Base-by-base conservation (phyloP, 1,140 invertebrate genomes). In the Phymorhynchus buccinoides region DNA sequence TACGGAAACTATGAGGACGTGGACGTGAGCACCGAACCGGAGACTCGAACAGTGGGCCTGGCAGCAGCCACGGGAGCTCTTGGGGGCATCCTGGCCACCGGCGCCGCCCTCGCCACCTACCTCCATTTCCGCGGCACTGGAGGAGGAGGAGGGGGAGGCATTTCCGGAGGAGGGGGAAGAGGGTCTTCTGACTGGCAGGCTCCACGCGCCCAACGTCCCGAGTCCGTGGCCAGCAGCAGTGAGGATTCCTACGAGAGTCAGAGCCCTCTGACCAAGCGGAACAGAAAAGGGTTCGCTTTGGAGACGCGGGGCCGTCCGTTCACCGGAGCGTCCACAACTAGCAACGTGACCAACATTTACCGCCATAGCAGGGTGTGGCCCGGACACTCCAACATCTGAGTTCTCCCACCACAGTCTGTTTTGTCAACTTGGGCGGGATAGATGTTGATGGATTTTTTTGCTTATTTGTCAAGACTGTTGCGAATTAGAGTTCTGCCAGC, bases 341-440 rank as follows among this genome's bases (percentile, higher is more conserved):
- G 79, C 79, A 80, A 37, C 44, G 62, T n/a, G 4, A 71, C n/a
- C 81, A 83, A 66, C 35, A 44, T 83, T 41, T 83, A 83, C 62
- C 81, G 81, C 7, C 81, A 83, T 27, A n/a, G 1, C 39, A 83
- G 44, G 44, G 81, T 83, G 14, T 83, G 81, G 81, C 81, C 81
- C 22, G 62, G 62, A 0, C 12, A 18, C 6, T 62, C n/a, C n/a
- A n/a, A n/a, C n/a, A n/a, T n/a, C n/a, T n/a, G n/a, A n/a, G n/a
- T n/a, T n/a, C n/a, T n/a, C n/a, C n/a, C n/a, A n/a, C n/a, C n/a
- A n/a, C n/a, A n/a, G n/a, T n/a, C n/a, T n/a, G n/a, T n/a, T n/a
- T n/a, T n/a, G n/a, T n/a, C n/a, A n/a, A n/a, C n/a, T n/a, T n/a
- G n/a, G n/a, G n/a, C n/a, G n/a, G n/a, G n/a, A n/a, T n/a, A n/a